Conservation (phyloP, 2,113 vertebrate genomes). For the Rostratula benghalensis region DNA sequence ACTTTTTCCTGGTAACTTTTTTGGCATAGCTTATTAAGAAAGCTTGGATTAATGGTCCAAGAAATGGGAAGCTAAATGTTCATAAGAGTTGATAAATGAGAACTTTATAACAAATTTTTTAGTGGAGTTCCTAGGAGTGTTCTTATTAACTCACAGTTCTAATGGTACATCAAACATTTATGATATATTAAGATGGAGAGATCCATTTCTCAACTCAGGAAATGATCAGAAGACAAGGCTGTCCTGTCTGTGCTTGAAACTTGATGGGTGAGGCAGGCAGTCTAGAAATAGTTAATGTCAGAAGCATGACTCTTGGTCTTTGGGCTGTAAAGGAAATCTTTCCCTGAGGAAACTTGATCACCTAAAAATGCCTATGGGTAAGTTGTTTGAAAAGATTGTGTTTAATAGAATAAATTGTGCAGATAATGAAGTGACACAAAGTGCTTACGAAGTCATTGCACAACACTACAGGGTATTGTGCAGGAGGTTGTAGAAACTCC, state of each 20-base stretch:
- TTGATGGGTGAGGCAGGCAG: neutral
- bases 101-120: neutral
- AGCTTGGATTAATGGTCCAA: slow-evolving; percentile 38
- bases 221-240: neutral
- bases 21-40: slow-evolving; percentile 26
- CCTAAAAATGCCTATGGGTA: neutral
- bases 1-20: neutral
- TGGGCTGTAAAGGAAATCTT: neutral
- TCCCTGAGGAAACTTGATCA: neutral
- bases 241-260: neutral
- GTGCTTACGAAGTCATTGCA: neutral
- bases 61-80: slow-evolving; percentile 49
- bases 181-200: neutral
- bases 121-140: neutral
- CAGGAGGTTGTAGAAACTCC: neutral
- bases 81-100: slow-evolving; percentile 38
- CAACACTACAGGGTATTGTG: neutral
- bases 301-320: neutral
- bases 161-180: neutral
- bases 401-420: neutral
- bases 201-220: neutral
- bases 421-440: neutral
- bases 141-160: neutral
- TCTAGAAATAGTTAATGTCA: neutral
- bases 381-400: neutral